Conservation (phyloP, 2,888 invertebrate genomes). For the Leucozona laternaria region DNA sequence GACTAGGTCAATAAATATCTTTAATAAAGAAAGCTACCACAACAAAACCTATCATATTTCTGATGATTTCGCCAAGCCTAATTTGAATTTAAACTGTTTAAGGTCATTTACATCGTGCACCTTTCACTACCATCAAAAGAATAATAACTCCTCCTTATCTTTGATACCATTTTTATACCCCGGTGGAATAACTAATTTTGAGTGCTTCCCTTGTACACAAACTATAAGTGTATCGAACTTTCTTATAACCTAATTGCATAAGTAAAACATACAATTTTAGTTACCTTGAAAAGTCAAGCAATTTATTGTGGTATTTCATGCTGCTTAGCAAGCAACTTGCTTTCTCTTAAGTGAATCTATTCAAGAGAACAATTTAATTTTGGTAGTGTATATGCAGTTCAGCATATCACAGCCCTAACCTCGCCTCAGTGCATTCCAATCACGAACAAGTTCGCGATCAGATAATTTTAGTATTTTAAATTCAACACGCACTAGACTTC, state of each 20-base stretch:
- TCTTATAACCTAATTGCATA: slow-evolving; percentile 69
- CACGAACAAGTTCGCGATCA: slow-evolving; percentile 45
- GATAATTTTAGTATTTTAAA: slow-evolving; percentile 46
- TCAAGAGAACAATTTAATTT: slow-evolving; percentile 50
- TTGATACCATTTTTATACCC: slow-evolving; percentile 22
- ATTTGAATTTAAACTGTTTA: slow-evolving; percentile 29
- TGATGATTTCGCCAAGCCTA: slow-evolving; percentile 22
- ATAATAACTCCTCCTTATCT: slow-evolving; percentile 21
- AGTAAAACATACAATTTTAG: slow-evolving; percentile 28
- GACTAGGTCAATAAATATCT: slow-evolving; percentile 7
- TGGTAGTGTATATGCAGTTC: slow-evolving; percentile 13
- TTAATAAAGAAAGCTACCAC: slow-evolving; percentile 32
- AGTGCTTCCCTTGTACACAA: not conserved
- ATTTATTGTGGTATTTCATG: slow-evolving; percentile 52
- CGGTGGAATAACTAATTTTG: slow-evolving; percentile 35
- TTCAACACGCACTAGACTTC: slow-evolving; percentile 17
- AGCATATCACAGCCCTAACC: slow-evolving; percentile 29
- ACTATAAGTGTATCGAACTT: slow-evolving; percentile 69
- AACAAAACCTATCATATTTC: not conserved
- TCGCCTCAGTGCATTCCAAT: slow-evolving; percentile 53
- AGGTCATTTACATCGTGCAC: slow-evolving; percentile 33
- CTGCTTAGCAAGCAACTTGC: not conserved
- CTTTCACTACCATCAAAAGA: slow-evolving; percentile 42
- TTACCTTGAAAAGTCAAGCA: slow-evolving; percentile 65
- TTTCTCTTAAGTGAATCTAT: slow-evolving; percentile 65